phyloP scores from a whole-genome alignment of 2,797 vertebrate species.

The Pipistrellus kuhlii region DNA sequence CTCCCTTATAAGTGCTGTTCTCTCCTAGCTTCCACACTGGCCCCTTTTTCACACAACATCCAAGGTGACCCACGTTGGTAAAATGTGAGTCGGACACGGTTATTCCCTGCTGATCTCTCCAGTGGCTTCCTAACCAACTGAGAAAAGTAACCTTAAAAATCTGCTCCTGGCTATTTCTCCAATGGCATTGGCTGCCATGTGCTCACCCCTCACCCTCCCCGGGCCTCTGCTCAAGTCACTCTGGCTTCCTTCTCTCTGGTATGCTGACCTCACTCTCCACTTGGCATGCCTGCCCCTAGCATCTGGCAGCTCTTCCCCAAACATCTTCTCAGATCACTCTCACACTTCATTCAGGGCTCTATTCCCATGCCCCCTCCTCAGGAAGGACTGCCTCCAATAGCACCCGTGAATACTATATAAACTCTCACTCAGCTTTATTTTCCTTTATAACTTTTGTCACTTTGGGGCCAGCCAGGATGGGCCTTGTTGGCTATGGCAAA shows the following conservation, averaged over 20 bases:
- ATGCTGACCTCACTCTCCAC: not conserved
- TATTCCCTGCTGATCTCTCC: not conserved
- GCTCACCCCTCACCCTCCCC: not conserved
- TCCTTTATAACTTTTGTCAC: not conserved
- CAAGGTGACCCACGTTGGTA: not conserved
- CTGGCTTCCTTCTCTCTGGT: not conserved
- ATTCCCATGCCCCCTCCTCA: not conserved
- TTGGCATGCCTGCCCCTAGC: rapidly evolving
- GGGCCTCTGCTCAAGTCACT: not conserved
- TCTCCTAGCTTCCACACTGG: not conserved
- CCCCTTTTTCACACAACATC: not conserved
- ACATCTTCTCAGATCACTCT: not conserved
- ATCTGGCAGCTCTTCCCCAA: not conserved
- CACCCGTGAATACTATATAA: not conserved
- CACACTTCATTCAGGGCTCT: not conserved
- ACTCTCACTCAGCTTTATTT: not conserved
- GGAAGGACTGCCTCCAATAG: not conserved
- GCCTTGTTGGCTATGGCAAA: not conserved
- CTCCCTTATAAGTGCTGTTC: not conserved
- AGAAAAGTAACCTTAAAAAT: not conserved
- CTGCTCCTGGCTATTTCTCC: not conserved
- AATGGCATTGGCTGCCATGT: not conserved
- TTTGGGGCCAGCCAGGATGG: not conserved
- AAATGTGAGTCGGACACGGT: not conserved
- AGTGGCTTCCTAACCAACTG: not conserved